Conservation (phyloP, 1,140 invertebrate species). For the Drepana arcuata region DNA sequence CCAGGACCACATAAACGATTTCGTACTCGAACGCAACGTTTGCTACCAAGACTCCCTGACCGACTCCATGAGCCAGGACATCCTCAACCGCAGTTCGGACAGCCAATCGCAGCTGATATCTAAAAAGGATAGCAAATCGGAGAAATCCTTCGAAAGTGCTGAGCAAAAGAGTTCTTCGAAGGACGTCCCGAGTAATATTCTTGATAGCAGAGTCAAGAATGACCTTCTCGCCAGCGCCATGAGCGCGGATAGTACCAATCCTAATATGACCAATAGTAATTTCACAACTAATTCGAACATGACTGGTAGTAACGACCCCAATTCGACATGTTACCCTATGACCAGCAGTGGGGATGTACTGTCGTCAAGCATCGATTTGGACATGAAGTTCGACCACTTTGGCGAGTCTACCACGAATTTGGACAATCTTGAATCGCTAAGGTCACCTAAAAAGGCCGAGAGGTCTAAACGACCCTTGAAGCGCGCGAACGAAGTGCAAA, state of each 20-base stretch:
- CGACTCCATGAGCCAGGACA: slow-evolving; percentile 58
- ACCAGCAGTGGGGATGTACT: slow-evolving; percentile 57
- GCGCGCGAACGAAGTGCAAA: slow-evolving; percentile 25
- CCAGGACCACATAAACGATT: slow-evolving; percentile 62
- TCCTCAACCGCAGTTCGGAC: slow-evolving; percentile 51
- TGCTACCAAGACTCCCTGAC: slow-evolving; percentile 69
- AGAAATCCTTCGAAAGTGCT: slow-evolving; percentile 52
- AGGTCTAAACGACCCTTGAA: slow-evolving; percentile 21
- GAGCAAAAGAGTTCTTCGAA: slow-evolving; percentile 57
- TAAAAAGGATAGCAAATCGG: slow-evolving; percentile 49
- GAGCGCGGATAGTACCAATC: slow-evolving; percentile 55
- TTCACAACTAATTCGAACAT: slow-evolving; percentile 65
- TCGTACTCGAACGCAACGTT: slow-evolving; percentile 64
- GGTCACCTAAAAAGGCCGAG: no score
- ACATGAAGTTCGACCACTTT: slow-evolving; percentile 71
- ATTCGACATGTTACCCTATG: slow-evolving; percentile 59
- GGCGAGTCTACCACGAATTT: slow-evolving; percentile 58
- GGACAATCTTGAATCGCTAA: slow-evolving; percentile 35
- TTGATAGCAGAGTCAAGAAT: slow-evolving; percentile 52
- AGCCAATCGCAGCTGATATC: slow-evolving; percentile 29
- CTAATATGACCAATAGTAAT: slow-evolving; percentile 62
- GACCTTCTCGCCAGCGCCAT: slow-evolving; percentile 45
- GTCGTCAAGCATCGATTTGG: slow-evolving; percentile 64
- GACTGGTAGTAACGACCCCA: slow-evolving; percentile 57
- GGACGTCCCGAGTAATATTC: slow-evolving; percentile 49